These are phyloP conservation scores for Pelobates fuscus DNA, from an alignment of 2,113 vertebrate genomes.

Conservation along the genomic window DNA sequence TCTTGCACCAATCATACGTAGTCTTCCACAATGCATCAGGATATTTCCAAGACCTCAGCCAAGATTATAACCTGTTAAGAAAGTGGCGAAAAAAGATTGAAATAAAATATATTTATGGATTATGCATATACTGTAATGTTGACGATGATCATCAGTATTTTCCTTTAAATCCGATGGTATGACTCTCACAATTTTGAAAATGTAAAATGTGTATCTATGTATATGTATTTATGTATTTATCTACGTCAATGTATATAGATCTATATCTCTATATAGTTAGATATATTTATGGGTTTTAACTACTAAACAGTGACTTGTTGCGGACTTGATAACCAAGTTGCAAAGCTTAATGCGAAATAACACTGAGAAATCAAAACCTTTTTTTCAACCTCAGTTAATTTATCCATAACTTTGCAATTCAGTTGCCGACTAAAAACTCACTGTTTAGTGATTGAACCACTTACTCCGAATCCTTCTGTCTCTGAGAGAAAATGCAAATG, in stretches of 20 bases:
- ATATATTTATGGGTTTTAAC: constrained; percentile 17
- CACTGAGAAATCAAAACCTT: too few relatives aligned
- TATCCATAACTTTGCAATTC: too few relatives aligned
- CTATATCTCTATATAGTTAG: constrained; percentile 52
- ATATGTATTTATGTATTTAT: not conserved
- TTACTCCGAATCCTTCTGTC: too few relatives aligned
- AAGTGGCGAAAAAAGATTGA: constrained; percentile 53
- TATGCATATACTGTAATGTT: constrained; percentile 72
- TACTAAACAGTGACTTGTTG: too few relatives aligned
- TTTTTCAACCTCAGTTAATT: too few relatives aligned
- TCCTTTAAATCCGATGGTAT: constrained; percentile 61
- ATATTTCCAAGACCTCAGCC: constrained; percentile 62
- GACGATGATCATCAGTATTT: constrained; percentile 64
- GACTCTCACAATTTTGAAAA: constrained; percentile 64
- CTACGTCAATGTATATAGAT: constrained; percentile 1
- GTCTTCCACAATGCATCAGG: constrained; percentile 71
- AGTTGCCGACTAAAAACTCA: too few relatives aligned
- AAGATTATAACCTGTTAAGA: constrained; percentile 60
- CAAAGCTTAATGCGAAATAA: too few relatives aligned
- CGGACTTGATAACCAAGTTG: too few relatives aligned
- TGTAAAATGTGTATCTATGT: constrained; percentile 25
- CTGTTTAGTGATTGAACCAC: too few relatives aligned
- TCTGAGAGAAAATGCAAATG: too few relatives aligned
- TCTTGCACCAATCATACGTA: constrained; percentile 60
- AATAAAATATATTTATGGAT: constrained; percentile 58